Base-by-base conservation (phyloP, 2,797 vertebrate species). In the Bryconaethiops microstoma region DNA sequence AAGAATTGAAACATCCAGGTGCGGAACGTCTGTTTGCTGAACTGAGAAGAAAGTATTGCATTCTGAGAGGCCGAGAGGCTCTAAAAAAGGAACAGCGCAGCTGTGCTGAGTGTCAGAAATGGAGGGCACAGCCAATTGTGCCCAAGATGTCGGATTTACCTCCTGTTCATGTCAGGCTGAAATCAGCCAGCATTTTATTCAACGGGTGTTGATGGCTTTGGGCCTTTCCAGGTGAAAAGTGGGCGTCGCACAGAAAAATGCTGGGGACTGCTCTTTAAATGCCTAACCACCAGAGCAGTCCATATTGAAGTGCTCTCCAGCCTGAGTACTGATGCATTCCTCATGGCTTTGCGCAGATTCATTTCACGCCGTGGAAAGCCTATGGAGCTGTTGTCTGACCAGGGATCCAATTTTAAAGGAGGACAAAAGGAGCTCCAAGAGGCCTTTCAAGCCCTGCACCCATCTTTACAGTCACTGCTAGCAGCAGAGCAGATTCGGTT, bases 21-120 rank as follows among this genome's bases (percentile, higher is more conserved):
- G 54, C 65, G 50, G 74, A 83, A 14, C 25, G 55, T 4, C 40
- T 83, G 17, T 76, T 83, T 69, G 78, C 69, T 8, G 82, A 83
- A 60, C 13, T 72, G 14, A 21, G 65, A 29, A 4, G 25, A 5
- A 16, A 19, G 14, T 76, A 62, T 39, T 79, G 76, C 72, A 60
- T 82, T 3, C 25, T 82, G 0, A 17, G 29, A 10, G 75, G 48
- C 8, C 45, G 68, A 5, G 54, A 77, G 42, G 80, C 74, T 5
- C 23, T 82, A 0, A 17, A 16, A n/a, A 10, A 25, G 9, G 55
- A 70, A 9, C 10, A 82, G n/a, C 42, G 12, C 8, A 7, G 21
- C 5, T 78, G 52, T 17, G 4, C 35, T 17, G 75, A 64, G n/a
- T 83, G 71, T 21, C 39, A 55, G 19, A 12, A n/a, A 0, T 77